Evolutionary conservation across 2,113 vertebrate genomes (phyloP), one percentile per base, ranked within the genome.

Genomic region (Tyto alba): DNA sequence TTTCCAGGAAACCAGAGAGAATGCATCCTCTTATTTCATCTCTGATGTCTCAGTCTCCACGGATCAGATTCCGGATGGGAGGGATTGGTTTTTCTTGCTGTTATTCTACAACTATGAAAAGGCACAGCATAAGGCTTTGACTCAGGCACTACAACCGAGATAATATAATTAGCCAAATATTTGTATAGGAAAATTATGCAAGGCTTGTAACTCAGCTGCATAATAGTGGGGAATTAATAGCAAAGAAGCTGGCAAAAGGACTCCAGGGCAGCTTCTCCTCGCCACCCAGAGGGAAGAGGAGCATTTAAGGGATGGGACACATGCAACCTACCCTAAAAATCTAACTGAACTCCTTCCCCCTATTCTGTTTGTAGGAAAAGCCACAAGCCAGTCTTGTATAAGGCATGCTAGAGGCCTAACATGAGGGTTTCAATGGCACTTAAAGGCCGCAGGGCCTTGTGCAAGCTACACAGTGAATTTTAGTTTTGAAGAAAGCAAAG

Each of bases 291-390:
- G 15, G 20, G 32, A 83, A 78, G 10, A 66, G 8, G 47, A 91
- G 29, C 9, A 52, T 68, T 91, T 69, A 79, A 26, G 11, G 55
- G 16, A 52, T 20, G 48, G 59, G 50, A 48, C 27, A 77, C 10
- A 38, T 0, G 0, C 0, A 0, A 66, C 19, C 21, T 56, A 64
- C 41, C 3, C 32, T 80, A 67, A 84, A 84, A 93, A 57, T n/a
- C 19, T 52, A 84, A 43, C 76, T 26, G 25, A 86, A 50, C 26
- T 66, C 60, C 41, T 89, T 77, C 34, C 41, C 29, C 14, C 19
- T 74, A 23, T 22, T 87, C 60, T 62, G 17, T 56, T 52, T 15
- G 20, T 38, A 87, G 56, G 17, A 73, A 26, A 63, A 84, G 13
- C 21, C 66, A 69, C 40, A 66, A 71, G 14, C 7, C 32, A 81